phyloP scores from a whole-genome alignment of 1,140 invertebrate genomes.

The Aphaenogaster ashmeadi region DNA sequence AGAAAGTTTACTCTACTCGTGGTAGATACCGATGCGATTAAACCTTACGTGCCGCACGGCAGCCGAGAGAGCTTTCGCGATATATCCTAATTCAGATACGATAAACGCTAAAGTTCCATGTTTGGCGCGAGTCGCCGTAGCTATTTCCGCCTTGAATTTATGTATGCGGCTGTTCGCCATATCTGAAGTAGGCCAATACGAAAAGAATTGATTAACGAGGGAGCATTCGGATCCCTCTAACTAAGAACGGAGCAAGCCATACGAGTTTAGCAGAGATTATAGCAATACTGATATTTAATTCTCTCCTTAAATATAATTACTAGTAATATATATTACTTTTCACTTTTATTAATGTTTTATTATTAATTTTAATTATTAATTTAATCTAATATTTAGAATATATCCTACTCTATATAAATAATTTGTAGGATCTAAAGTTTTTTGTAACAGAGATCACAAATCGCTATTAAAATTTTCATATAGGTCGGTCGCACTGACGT shows the following conservation, averaged over 20 bases:
- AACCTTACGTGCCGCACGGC: conserved; percentile 35
- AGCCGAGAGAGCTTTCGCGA: conserved; percentile 37
- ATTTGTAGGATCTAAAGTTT: neutral
- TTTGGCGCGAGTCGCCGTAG: conserved; percentile 21
- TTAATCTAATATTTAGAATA: conserved; percentile 5
- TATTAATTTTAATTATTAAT: neutral
- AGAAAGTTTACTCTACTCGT: conserved; percentile 67
- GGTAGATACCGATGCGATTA: conserved; percentile 53
- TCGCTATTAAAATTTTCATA: neutral
- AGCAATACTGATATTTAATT: neutral
- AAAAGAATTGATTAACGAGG: conserved; percentile 8
- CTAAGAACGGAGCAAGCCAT: neutral
- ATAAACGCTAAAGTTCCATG: conserved; percentile 47
- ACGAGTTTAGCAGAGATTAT: neutral
- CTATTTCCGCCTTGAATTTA: conserved; percentile 35
- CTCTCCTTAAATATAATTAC: neutral
- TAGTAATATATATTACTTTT: neutral
- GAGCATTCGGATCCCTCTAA: neutral
- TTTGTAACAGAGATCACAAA: neutral
- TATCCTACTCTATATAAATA: neutral
- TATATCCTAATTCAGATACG: conserved; percentile 39
- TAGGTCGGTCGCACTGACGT: conserved; percentile 4
- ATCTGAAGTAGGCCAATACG: conserved; percentile 12
- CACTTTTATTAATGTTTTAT: neutral
- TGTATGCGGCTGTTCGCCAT: neutral